These are phyloP conservation scores for Anthopleura sola DNA, from an alignment of 64 coral and sea anemone genomes.

Conservation along the genomic window DNA sequence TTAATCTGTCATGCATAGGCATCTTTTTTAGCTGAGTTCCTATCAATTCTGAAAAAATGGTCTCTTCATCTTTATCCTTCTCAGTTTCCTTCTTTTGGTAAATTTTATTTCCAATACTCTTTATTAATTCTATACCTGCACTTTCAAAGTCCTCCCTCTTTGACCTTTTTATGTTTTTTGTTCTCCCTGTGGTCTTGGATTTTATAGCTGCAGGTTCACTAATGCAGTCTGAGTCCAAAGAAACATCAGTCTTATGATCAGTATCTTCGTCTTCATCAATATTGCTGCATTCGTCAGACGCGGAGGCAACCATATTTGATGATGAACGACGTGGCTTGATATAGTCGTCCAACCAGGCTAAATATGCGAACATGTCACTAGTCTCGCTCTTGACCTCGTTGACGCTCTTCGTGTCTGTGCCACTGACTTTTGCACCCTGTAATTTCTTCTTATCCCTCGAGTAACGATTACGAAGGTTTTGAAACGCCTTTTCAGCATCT, in stretches of 20 bases:
- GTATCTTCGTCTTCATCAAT: constrained; percentile 14
- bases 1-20: constrained; percentile 10
- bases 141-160: constrained; percentile 15
- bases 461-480: constrained; percentile 56
- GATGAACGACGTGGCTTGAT: constrained; percentile 30
- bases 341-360: constrained; percentile 57
- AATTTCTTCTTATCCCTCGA: constrained; percentile 58
- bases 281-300: not conserved
- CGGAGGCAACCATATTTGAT: constrained; percentile 34
- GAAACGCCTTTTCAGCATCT: constrained; percentile 53
- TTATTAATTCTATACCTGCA: constrained; percentile 47
- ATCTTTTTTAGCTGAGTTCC: constrained; percentile 37
- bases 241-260: constrained; percentile 24
- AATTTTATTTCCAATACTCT: constrained; percentile 33
- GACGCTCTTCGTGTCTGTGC: constrained; percentile 49
- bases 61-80: constrained; percentile 54
- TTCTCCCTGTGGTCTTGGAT: constrained; percentile 26
- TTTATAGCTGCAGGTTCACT: constrained; percentile 6
- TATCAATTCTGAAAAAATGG: constrained; percentile 51
- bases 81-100: constrained; percentile 29
- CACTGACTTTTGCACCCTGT: constrained; percentile 45
- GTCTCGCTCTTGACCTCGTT: constrained; percentile 35
- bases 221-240: not conserved
- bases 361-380: constrained; percentile 40
- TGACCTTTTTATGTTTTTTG: constrained; percentile 9